Conservation (phyloP, 2,113 vertebrate species). For the Panthera uncia region DNA sequence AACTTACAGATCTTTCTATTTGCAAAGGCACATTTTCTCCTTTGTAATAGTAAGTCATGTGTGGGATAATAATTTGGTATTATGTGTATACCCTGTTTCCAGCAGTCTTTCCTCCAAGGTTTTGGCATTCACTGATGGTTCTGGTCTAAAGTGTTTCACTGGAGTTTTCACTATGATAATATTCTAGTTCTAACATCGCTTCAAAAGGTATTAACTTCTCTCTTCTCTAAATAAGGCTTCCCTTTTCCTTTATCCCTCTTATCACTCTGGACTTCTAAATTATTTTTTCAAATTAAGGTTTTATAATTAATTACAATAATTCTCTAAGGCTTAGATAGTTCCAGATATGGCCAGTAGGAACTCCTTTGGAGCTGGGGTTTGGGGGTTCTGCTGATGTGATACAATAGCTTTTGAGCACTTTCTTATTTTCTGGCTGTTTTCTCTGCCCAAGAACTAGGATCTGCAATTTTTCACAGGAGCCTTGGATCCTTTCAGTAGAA, state of each 20-base stretch:
- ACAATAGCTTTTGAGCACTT: background rate
- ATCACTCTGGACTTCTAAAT: background rate
- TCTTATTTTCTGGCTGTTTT: background rate
- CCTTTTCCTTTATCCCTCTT: background rate
- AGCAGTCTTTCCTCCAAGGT: background rate
- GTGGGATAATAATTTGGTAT: background rate
- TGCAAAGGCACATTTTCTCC: background rate
- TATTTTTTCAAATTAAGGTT: background rate
- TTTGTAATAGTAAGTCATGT: background rate
- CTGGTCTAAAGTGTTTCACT: background rate
- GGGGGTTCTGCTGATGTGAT: background rate
- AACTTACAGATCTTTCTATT: background rate
- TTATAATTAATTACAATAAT: background rate
- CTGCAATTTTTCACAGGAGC: background rate
- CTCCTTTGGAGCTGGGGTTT: background rate
- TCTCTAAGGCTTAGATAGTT: background rate
- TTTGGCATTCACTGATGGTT: background rate
- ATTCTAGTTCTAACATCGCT: background rate
- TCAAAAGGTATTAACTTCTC: background rate
- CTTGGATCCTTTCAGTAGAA: background rate
- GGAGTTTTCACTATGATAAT: background rate
- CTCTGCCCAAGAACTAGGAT: background rate
- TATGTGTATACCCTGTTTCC: background rate
- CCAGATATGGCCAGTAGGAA: background rate
- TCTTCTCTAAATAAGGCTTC: background rate